phyloP scores from a whole-genome alignment of 53 echinoderm and acorn worm species.

The Henricia sp. region DNA sequence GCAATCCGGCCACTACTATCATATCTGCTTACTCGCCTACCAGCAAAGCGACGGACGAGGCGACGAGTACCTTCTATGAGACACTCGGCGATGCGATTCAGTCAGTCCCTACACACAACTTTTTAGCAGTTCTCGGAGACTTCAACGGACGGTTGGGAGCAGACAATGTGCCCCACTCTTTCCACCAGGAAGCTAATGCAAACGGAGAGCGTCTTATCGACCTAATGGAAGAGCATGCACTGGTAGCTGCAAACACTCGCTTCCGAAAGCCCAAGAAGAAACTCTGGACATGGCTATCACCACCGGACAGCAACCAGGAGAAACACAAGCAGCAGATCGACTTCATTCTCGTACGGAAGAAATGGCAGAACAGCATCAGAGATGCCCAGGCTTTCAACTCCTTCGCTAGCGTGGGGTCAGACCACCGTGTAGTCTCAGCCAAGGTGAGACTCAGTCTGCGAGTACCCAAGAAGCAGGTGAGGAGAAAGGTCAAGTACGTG shows the following conservation, averaged over 20 bases:
- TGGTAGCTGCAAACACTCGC: slow-evolving; percentile 34
- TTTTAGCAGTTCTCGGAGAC: slow-evolving; percentile 58
- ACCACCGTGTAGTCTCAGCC: slow-evolving; percentile 47
- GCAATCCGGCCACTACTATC: slow-evolving; percentile 20
- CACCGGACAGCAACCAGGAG: slow-evolving; percentile 4
- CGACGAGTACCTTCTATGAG: background rate
- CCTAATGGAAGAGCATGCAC: slow-evolving; percentile 37
- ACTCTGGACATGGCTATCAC: slow-evolving; percentile 59
- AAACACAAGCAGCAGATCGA: slow-evolving; percentile 41
- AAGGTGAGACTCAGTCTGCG: slow-evolving; percentile 46
- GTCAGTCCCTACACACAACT: slow-evolving; percentile 50
- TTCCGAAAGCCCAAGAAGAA: slow-evolving; percentile 43
- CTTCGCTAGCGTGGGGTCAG: slow-evolving; percentile 43
- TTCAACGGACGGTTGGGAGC: slow-evolving; percentile 54
- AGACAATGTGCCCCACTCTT: slow-evolving; percentile 32
- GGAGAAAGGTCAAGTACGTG: slow-evolving; percentile 37
- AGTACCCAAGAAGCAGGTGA: slow-evolving; percentile 1
- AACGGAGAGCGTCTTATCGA: slow-evolving; percentile 50
- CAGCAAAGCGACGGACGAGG: slow-evolving; percentile 19
- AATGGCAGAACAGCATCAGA: slow-evolving; percentile 63
- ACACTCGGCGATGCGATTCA: background rate
- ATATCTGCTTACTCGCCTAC: slow-evolving; percentile 15
- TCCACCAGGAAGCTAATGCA: slow-evolving; percentile 47
- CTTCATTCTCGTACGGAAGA: slow-evolving; percentile 47
- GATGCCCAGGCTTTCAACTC: slow-evolving; percentile 30